Evolutionary conservation across 1,140 invertebrate species (phyloP).

Genomic region (Charaxes varanes): DNA sequence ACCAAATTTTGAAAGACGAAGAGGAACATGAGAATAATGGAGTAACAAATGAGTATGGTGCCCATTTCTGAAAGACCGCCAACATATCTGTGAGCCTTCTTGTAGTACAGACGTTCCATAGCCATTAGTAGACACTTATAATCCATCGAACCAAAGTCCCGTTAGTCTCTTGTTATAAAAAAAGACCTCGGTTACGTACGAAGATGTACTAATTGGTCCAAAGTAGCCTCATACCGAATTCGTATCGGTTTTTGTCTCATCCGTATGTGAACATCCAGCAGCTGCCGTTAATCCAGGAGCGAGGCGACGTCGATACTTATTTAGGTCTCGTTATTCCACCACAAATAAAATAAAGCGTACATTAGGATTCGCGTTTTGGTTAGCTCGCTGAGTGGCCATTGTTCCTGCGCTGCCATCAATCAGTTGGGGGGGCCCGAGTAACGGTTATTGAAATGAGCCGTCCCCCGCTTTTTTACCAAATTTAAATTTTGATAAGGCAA

Average conservation of each 20-base stretch:
- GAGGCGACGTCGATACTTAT: conserved; percentile 61
- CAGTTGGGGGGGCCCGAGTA: conserved; percentile 50
- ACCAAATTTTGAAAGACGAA: no score
- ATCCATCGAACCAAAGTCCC: no score
- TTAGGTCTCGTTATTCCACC: conserved; percentile 54
- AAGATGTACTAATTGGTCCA: no score
- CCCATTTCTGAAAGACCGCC: no score
- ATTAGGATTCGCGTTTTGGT: conserved; percentile 69
- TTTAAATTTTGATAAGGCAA: conserved; percentile 73
- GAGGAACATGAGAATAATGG: no score
- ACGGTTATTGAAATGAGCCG: conserved; percentile 73
- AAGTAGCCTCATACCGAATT: background rate
- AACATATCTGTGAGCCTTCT: no score
- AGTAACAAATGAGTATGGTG: no score
- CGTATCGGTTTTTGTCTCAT: conserved; percentile 8
- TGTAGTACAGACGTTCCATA: no score
- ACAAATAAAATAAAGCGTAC: conserved; percentile 72
- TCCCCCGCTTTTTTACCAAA: conserved; percentile 66
- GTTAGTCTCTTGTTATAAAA: no score
- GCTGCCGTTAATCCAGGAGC: conserved; percentile 50
- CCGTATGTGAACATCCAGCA: conserved; percentile 25
- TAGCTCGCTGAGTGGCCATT: conserved; percentile 59
- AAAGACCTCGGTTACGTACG: no score
- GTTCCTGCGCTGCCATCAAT: conserved; percentile 67
- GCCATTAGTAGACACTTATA: no score